These are phyloP conservation scores for Agelas oroides DNA, from an alignment of 37 sponge, comb jelly and placozoan species.

Conservation along the genomic window DNA sequence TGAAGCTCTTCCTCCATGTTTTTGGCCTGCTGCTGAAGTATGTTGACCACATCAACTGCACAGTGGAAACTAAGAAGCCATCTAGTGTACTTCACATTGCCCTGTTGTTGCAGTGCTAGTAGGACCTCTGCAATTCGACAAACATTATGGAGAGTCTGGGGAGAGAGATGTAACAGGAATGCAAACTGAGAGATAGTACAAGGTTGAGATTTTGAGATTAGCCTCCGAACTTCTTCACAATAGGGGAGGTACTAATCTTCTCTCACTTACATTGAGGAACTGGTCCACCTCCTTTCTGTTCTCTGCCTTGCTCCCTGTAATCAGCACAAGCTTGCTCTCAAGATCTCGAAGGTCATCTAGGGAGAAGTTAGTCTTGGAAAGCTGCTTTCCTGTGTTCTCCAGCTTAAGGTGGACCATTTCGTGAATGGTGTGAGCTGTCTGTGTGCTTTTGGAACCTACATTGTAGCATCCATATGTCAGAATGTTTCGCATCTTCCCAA, in stretches of 20 bases:
- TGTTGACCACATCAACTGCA: conserved; percentile 5
- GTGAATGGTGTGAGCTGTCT: conserved; percentile 6
- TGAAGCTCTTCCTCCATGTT: conserved; percentile 52
- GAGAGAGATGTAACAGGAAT: no score
- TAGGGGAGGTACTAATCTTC: no score
- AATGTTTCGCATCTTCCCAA: conserved; percentile 76
- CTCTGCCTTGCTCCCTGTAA: conserved; percentile 62
- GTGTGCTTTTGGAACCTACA: conserved; percentile 1
- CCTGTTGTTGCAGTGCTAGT: conserved; percentile 32
- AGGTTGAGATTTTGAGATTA: no score
- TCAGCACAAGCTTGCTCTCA: conserved; percentile 75
- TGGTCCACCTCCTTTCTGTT: conserved; percentile 47
- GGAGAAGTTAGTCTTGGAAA: conserved; percentile 30
- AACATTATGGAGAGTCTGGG: conserved; percentile 48
- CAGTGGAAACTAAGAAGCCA: conserved; percentile 39
- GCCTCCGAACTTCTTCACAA: no score
- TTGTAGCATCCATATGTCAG: conserved; percentile 57
- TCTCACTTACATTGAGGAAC: conserved; percentile 50
- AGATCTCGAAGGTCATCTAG: conserved; percentile 72
- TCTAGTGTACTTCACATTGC: conserved; percentile 48
- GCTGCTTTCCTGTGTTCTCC: not conserved
- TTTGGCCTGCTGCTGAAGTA: conserved; percentile 17
- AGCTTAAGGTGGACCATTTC: conserved; percentile 31
- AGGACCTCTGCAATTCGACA: conserved; percentile 50
- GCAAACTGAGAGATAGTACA: no score